Conservation (phyloP, 2,888 invertebrate genomes). For the Congeria kusceri region DNA sequence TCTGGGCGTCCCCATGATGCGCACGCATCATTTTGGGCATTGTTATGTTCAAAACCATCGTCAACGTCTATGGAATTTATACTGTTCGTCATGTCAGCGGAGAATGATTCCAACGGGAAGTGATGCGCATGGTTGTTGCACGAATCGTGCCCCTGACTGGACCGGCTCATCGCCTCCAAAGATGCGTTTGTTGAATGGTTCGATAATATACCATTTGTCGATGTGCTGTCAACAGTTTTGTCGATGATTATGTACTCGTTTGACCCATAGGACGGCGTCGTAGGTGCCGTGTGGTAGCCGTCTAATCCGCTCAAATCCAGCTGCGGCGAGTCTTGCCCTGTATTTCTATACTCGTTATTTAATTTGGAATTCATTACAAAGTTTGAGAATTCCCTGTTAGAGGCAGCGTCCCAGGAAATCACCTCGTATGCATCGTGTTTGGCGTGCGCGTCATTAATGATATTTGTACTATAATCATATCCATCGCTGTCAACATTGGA, state of each 20-base stretch:
- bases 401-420: too few species aligned
- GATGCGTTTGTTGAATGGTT: too few species aligned
- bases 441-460: not conserved
- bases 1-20: not conserved
- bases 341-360: slow-evolving; percentile 9
- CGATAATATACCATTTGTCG: not conserved
- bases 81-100: not conserved
- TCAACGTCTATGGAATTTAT: not conserved
- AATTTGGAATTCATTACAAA: not conserved
- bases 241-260: not conserved
- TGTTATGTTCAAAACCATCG: not conserved
- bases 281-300: slow-evolving; percentile 47
- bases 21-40: not conserved
- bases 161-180: not conserved
- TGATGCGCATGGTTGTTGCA: not conserved
- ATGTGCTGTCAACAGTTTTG: not conserved
- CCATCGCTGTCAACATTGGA: too few species aligned
- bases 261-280: slow-evolving; percentile 16
- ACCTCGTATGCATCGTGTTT: not conserved
- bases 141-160: not conserved
- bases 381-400: too few species aligned
- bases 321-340: not conserved
- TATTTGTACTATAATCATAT: not conserved
- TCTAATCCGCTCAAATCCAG: slow-evolving; percentile 34
- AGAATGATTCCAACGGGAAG: not conserved